Evolutionary conservation across 2,113 vertebrate genomes (phyloP).

Genomic region (Toxostoma redivivum): DNA sequence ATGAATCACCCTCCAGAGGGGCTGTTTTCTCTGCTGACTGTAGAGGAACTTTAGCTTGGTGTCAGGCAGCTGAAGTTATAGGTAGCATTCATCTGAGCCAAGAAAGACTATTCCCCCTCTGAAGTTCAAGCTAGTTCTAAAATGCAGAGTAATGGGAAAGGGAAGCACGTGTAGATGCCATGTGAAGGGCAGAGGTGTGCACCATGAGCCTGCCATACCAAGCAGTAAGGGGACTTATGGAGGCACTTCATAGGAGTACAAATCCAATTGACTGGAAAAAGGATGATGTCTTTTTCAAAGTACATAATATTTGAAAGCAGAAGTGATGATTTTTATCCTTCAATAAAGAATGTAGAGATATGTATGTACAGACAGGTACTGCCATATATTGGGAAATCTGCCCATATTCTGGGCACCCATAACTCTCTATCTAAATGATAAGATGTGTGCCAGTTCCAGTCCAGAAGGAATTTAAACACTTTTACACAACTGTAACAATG

Average conservation of each 20-base stretch:
- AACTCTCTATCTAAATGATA: not conserved
- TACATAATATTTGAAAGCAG: not conserved
- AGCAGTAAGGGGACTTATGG: not conserved
- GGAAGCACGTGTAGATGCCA: rapidly evolving
- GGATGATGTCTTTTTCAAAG: not conserved
- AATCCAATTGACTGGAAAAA: not conserved
- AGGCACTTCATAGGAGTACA: not conserved
- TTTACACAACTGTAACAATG: not conserved
- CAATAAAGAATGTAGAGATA: not conserved
- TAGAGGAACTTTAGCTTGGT: not conserved
- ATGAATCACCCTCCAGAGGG: not conserved
- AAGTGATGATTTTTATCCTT: not conserved
- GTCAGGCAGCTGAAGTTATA: not conserved
- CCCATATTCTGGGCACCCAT: not conserved
- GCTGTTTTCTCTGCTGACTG: not conserved
- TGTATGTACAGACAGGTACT: not conserved
- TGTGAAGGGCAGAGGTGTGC: not conserved
- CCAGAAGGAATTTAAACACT: not conserved
- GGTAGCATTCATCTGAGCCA: not conserved
- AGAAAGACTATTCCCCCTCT: not conserved
- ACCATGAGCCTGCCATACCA: not conserved
- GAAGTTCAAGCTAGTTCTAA: not conserved
- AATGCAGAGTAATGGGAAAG: not conserved
- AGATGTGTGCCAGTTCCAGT: not conserved
- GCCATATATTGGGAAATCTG: not conserved